A percentile compares a stretch with the other conserved stretches of the same genome.
These are phyloP conservation scores for Agonopterix arenella DNA, from an alignment of 2,888 invertebrate genomes.

Conservation along the genomic window DNA sequence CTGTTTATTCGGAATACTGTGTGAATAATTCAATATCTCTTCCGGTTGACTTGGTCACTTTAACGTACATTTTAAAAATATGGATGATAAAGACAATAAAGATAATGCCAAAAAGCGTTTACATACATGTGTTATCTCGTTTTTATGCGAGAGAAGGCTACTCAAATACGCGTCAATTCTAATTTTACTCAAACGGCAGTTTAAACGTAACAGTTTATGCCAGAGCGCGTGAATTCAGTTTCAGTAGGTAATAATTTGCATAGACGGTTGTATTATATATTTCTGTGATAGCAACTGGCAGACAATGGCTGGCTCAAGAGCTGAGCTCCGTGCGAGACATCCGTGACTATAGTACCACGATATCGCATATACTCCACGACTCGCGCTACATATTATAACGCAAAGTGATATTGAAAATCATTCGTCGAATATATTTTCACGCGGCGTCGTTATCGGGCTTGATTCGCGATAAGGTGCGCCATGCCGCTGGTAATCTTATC, in stretches of 20 bases:
- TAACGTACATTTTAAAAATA: background rate
- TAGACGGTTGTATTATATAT: slow-evolving; percentile 15
- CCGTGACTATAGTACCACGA: background rate
- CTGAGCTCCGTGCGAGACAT: background rate
- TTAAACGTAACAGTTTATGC: slow-evolving; percentile 1
- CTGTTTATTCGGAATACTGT: slow-evolving; percentile 22
- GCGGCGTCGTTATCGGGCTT: slow-evolving; percentile 58
- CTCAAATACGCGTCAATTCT: slow-evolving; percentile 1
- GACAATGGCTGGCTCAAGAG: slow-evolving; percentile 19
- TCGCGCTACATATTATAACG: slow-evolving; percentile 1
- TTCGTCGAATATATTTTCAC: slow-evolving; percentile 43
- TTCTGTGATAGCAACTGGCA: slow-evolving; percentile 18
- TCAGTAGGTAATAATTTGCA: slow-evolving; percentile 17
- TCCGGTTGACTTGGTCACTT: slow-evolving; percentile 15
- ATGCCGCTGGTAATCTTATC: slow-evolving; percentile 71
- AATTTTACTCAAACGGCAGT: slow-evolving; percentile 4
- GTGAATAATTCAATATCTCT: slow-evolving; percentile 17
- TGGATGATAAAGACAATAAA: background rate
- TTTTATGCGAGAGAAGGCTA: background rate
- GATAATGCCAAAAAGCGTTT: background rate
- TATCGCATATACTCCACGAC: slow-evolving; percentile 4
- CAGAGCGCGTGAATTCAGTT: slow-evolving; percentile 8
- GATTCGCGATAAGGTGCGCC: slow-evolving; percentile 69
- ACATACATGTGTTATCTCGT: too few relatives aligned
- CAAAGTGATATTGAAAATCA: slow-evolving; percentile 39